Percentiles rank a stretch among this genome's conserved stretches.
Evolutionary conservation across 2,888 invertebrate species (phyloP).

Genomic region (Apotomis turbidana): DNA sequence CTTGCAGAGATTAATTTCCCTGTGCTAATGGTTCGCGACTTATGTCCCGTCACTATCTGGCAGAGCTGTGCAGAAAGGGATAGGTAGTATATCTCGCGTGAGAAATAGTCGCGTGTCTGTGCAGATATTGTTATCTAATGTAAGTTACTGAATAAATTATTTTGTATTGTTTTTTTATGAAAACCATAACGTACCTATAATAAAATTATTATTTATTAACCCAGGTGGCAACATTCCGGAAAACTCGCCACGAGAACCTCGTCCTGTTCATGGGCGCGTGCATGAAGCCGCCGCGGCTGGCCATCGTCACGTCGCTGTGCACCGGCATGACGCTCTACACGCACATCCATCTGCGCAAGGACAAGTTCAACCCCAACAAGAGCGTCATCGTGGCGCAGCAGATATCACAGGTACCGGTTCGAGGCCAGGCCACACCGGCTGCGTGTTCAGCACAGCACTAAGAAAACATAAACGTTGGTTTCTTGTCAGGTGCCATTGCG

Average conservation of each 20-base stretch:
- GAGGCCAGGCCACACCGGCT: neutral
- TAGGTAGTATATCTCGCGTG: too few relatives aligned
- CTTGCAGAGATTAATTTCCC: too few relatives aligned
- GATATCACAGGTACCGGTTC: constrained; percentile 91
- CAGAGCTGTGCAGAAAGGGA: too few relatives aligned
- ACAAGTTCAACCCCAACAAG: constrained; percentile 97
- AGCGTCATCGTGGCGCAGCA: constrained; percentile 97
- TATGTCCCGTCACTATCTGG: too few relatives aligned
- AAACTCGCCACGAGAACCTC: constrained; percentile 99
- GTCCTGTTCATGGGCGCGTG: constrained; percentile 99
- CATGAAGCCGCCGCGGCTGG: constrained; percentile 98
- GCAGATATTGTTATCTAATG: too few relatives aligned
- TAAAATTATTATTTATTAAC: neutral
- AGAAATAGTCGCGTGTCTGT: too few relatives aligned
- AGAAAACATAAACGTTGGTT: too few relatives aligned
- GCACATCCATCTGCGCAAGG: constrained; percentile 95
- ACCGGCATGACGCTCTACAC: constrained; percentile 97
- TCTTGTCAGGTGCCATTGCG: too few relatives aligned
- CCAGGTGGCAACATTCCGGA: constrained; percentile 96
- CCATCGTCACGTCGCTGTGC: constrained; percentile 98
- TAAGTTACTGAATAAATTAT: too few relatives aligned
- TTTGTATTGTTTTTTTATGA: too few relatives aligned
- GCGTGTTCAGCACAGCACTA: too few relatives aligned
- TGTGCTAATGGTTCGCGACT: too few relatives aligned
- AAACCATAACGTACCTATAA: neutral